Conservation (phyloP, 1,140 invertebrate species). For the Drosophila melanica region DNA sequence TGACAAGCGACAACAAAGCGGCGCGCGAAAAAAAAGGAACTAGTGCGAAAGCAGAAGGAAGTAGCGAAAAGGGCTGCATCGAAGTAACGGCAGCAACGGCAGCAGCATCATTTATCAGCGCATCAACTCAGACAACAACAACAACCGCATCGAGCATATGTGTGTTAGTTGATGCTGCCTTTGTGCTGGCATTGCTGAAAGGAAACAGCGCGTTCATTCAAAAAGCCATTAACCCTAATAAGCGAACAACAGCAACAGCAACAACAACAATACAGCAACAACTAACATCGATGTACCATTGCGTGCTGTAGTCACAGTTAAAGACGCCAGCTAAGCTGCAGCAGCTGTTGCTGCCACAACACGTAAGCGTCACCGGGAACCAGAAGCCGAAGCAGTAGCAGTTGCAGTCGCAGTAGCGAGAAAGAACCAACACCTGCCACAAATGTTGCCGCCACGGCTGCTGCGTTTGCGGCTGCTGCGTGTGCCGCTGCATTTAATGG, state of each 20-base stretch:
- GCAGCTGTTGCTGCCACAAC: slow-evolving; percentile 28
- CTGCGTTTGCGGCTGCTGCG: slow-evolving; percentile 65
- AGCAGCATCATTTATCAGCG: slow-evolving; percentile 75
- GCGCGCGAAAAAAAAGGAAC: slow-evolving; percentile 3
- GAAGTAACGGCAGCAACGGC: slow-evolving; percentile 25
- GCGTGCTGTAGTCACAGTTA: slow-evolving; percentile 24
- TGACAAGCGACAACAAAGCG: slow-evolving; percentile 60
- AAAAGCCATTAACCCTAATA: slow-evolving; percentile 82
- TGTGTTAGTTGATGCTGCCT: slow-evolving; percentile 46
- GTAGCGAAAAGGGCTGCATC: slow-evolving; percentile 46
- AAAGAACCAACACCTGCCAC: slow-evolving; percentile 17
- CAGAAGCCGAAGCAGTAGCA: background rate
- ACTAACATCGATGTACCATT: slow-evolving; percentile 49
- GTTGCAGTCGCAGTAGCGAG: too few relatives aligned
- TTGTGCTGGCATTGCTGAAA: slow-evolving; percentile 67
- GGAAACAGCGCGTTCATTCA: slow-evolving; percentile 77
- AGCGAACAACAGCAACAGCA: slow-evolving; percentile 31
- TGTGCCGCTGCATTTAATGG: slow-evolving; percentile 79
- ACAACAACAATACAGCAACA: slow-evolving; percentile 21
- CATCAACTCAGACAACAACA: slow-evolving; percentile 44
- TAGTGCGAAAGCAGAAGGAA: slow-evolving; percentile 5
- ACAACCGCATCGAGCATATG: slow-evolving; percentile 40
- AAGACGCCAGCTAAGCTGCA: slow-evolving; percentile 23
- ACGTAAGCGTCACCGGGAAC: slow-evolving; percentile 2
- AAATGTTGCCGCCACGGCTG: slow-evolving; percentile 73